Percentiles rank a stretch among this genome's conserved stretches.
Evolutionary conservation across 1,140 invertebrate species (phyloP).

Genomic region (Oscheius sp.): DNA sequence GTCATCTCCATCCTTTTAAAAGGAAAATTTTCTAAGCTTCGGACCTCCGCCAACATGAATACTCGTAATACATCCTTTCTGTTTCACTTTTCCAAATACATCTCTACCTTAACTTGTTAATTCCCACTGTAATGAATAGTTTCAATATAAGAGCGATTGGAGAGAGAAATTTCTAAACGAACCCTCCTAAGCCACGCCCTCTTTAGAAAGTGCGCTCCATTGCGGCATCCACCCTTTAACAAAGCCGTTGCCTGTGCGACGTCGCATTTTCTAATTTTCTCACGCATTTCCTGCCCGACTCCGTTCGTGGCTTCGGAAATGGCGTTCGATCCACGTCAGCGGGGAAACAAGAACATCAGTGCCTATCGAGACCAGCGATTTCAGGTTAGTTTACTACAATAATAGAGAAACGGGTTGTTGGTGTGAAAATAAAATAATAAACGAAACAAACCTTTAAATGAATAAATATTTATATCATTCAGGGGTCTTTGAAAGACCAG

Average conservation of each 20-base stretch:
- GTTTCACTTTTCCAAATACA: too few relatives aligned
- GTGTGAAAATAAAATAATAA: not conserved
- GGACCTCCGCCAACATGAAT: too few relatives aligned
- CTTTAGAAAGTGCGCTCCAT: not conserved
- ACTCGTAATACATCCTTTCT: too few relatives aligned
- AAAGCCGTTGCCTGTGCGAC: not conserved
- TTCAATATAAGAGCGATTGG: too few relatives aligned
- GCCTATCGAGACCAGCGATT: conserved; percentile 57
- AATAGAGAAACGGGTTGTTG: not conserved
- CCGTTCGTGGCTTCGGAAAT: too few relatives aligned
- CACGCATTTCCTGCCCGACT: too few relatives aligned
- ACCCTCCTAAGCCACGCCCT: too few relatives aligned
- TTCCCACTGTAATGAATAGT: too few relatives aligned
- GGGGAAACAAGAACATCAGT: conserved; percentile 33
- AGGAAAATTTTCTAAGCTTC: too few relatives aligned
- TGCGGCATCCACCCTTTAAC: not conserved
- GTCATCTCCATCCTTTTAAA: too few relatives aligned
- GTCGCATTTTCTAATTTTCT: not conserved
- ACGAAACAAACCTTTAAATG: not conserved
- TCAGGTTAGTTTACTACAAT: conserved; percentile 31
- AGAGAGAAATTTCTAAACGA: too few relatives aligned
- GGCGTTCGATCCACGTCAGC: not conserved
- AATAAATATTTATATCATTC: conserved; percentile 50
- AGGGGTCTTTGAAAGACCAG: conserved; percentile 88
- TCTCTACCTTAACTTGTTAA: too few relatives aligned